These are phyloP conservation scores for Xanthorhoe designata DNA, from an alignment of 2,888 invertebrate species.

Conservation along the genomic window DNA sequence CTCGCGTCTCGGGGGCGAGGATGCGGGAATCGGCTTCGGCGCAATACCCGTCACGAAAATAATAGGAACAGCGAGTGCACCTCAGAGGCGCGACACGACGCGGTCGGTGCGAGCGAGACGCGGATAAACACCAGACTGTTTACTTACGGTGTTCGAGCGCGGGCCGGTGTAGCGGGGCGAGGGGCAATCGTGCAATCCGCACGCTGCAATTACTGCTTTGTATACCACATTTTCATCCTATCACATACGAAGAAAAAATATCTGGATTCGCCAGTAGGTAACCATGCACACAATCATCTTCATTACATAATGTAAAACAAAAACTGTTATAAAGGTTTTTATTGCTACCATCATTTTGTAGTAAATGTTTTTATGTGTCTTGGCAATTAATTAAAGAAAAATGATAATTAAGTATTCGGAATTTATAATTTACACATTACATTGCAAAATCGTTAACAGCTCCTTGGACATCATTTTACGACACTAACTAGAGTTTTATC, in stretches of 20 bases:
- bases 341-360: not conserved
- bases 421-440: not conserved
- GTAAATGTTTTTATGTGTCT: not conserved
- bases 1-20: constrained; percentile 84
- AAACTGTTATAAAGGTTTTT: not conserved
- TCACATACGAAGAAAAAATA: constrained; percentile 48
- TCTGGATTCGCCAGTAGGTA: constrained; percentile 4
- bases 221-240: constrained; percentile 76
- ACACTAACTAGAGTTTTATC: not conserved
- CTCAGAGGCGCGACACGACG: constrained; percentile 84
- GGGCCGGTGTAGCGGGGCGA: constrained; percentile 72
- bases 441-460: not conserved
- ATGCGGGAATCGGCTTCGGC: constrained; percentile 85
- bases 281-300: not conserved
- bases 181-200: constrained; percentile 83
- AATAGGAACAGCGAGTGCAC: constrained; percentile 86
- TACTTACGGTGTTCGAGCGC: constrained; percentile 84
- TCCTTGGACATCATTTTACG: not conserved
- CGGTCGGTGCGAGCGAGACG: constrained; percentile 85
- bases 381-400: not conserved
- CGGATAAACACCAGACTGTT: constrained; percentile 86
- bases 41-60: constrained; percentile 86
- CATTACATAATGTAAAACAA: not conserved
- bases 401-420: not conserved
- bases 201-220: constrained; percentile 82